Conservation (phyloP, 2,797 vertebrate genomes). For the Odontamblyopus lacepedii region DNA sequence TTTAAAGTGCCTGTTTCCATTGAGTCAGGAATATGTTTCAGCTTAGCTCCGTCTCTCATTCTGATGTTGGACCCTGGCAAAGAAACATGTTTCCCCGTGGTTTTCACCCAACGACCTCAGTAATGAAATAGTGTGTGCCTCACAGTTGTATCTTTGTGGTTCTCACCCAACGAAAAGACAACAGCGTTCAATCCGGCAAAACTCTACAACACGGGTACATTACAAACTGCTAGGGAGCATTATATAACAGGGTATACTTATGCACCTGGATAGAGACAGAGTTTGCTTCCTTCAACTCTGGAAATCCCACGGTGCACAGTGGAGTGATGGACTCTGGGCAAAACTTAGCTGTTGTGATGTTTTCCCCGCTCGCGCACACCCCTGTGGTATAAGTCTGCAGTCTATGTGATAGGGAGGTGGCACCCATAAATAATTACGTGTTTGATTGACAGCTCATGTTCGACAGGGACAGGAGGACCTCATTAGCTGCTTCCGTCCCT, state of each 20-base stretch:
- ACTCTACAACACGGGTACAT: background rate
- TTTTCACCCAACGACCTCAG: too few relatives aligned
- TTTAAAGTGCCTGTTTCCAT: too few relatives aligned
- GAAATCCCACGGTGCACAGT: constrained; percentile 21
- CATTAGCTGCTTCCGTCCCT: constrained; percentile 70
- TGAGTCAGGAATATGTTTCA: too few relatives aligned
- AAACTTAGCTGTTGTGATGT: constrained; percentile 8
- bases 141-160: too few relatives aligned
- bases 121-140: too few relatives aligned
- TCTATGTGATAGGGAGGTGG: constrained; percentile 27
- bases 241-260: background rate
- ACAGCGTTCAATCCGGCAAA: background rate
- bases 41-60: too few relatives aligned
- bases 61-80: too few relatives aligned
- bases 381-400: constrained; percentile 2
- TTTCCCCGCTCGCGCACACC: constrained; percentile 17
- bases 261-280: constrained; percentile 9
- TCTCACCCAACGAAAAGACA: too few relatives aligned
- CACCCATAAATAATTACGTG: constrained; percentile 71
- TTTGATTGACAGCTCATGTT: constrained; percentile 67
- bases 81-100: too few relatives aligned
- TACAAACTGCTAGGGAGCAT: background rate
- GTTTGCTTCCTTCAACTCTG: constrained; percentile 19
- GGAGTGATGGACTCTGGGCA: constrained; percentile 31
- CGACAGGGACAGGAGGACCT: constrained; percentile 57